Base-by-base conservation (phyloP, 1,140 invertebrate genomes). In the Drosophila grimshawi region DNA sequence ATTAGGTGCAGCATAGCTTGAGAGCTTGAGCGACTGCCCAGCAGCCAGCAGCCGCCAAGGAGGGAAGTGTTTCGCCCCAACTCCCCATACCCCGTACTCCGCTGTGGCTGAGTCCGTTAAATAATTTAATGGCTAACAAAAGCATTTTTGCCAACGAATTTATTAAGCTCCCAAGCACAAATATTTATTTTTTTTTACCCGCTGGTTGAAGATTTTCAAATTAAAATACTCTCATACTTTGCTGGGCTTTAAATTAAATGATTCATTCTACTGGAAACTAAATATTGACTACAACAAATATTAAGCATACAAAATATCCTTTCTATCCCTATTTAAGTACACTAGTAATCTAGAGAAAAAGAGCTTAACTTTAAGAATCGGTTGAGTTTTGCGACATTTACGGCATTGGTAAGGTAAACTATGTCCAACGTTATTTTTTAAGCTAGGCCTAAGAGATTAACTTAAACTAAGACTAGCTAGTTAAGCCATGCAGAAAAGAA, bases 71-170 rank as follows among this genome's bases (percentile, higher is more conserved):
- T 41, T 41, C 39, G 5, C 45, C 46, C 61, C 56, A 49, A 7
- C 39, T 19, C 46, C 39, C 41, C 39, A 49, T 10, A 60, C 60
- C 29, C 60, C 48, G 19, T 19, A 45, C 53, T 46, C 72, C 62
- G 67, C 53, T 45, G 63, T 39, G 61, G 55, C 66, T 4, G 3
- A 76, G 48, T 76, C 51, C 60, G 68, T 88, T 88, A 88, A 86
- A 86, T 86, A 83, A 88, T 86, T 88, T 89, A 88, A 89, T 80
- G 77, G 69, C 80, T 59, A 88, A 88, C 83, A 88, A 88, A 78
- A 70, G 85, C 80, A 77, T 88, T 88, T 86, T 71, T 88, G 67
- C 65, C 80, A 77, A 78, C 62, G 76, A 74, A 78, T 88, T 88
- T 88, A 88, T 88, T 79, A 80, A 80, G 85, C 78, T 83, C 41